Evolutionary conservation across 2,797 vertebrate genomes (phyloP).

Genomic region (Pseudochirops cupreus): DNA sequence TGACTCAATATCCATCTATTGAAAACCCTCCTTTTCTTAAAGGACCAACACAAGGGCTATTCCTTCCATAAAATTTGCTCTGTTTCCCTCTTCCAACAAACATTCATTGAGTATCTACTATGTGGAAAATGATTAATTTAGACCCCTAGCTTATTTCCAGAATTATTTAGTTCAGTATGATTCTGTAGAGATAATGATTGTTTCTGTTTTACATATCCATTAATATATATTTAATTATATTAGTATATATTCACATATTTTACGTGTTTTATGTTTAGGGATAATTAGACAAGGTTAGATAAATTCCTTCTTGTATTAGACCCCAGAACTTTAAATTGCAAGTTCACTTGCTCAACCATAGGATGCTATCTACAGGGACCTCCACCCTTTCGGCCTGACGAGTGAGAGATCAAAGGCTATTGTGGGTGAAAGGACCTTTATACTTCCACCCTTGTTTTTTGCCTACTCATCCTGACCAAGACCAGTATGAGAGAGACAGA

Average conservation of each 20-base stretch:
- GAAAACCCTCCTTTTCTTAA: not conserved
- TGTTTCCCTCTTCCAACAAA: not conserved
- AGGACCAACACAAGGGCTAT: not conserved
- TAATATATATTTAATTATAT: not conserved
- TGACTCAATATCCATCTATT: not conserved
- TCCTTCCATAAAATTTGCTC: not conserved
- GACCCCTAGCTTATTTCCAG: not conserved
- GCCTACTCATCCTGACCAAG: not conserved
- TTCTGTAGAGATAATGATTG: not conserved
- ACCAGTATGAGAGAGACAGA: not conserved
- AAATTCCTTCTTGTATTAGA: not conserved
- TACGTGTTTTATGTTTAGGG: not conserved
- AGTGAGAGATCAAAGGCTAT: not conserved
- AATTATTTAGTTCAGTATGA: not conserved
- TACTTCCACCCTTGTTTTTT: not conserved
- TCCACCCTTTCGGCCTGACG: no score
- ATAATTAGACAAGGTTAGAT: not conserved
- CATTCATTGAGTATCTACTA: not conserved
- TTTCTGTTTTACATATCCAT: not conserved
- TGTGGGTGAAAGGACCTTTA: not conserved
- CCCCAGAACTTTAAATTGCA: not conserved
- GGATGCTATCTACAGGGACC: not conserved
- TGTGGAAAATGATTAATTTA: not conserved
- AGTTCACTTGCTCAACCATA: not conserved
- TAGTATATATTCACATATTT: not conserved